Percentiles rank a stretch among this genome's conserved stretches.
Conservation (phyloP, 2,797 vertebrate genomes). For the Ataeniobius toweri region DNA sequence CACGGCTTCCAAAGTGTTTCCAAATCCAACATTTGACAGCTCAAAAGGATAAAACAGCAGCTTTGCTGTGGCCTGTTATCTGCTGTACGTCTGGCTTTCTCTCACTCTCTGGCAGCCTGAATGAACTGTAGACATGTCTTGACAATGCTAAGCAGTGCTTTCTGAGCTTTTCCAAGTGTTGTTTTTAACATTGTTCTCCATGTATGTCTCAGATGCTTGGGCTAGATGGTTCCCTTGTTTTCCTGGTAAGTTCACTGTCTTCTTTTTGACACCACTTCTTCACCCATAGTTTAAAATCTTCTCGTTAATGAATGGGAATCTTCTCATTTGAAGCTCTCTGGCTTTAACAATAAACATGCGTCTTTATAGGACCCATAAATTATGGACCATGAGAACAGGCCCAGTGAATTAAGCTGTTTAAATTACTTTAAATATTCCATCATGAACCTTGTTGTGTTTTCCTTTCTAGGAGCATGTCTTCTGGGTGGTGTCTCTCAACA, state of each 20-base stretch:
- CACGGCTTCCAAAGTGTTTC: background rate
- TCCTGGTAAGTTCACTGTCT: slow-evolving; percentile 83
- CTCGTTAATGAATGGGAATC: background rate
- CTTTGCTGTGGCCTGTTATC: background rate
- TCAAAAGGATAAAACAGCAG: background rate
- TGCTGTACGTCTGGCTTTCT: background rate
- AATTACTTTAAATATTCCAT: background rate
- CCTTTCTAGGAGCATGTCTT: slow-evolving; percentile 92
- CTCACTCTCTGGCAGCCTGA: background rate
- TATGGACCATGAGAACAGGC: background rate
- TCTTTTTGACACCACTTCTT: background rate
- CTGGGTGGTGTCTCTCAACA: slow-evolving; percentile 98
- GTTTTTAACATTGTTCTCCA: background rate
- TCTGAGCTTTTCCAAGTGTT: background rate
- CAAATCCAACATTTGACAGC: background rate
- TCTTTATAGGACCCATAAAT: background rate
- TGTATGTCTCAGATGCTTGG: slow-evolving; percentile 89
- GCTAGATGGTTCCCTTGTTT: slow-evolving; percentile 94
- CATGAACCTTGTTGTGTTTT: slow-evolving; percentile 27
- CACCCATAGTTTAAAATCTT: background rate
- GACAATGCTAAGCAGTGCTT: background rate
- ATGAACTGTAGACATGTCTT: background rate
- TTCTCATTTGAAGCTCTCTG: background rate
- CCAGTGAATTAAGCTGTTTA: background rate
- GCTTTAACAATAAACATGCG: too few species aligned